Conservation (phyloP, 2,797 vertebrate species). For the Tragopan temminckii region DNA sequence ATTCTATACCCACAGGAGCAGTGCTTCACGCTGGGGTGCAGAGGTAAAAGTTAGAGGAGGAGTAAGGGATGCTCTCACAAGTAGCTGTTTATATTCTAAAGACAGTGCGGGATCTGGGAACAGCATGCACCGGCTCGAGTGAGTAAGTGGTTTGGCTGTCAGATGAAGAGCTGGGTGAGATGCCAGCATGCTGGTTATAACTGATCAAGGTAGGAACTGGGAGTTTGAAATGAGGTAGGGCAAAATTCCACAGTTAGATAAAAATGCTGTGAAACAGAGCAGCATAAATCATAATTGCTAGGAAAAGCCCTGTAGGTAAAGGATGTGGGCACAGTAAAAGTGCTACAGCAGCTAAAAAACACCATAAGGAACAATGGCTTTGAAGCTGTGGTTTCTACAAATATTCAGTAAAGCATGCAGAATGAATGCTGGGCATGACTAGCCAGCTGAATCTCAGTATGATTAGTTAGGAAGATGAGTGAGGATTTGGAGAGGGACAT, state of each 20-base stretch:
- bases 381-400: slow-evolving; percentile 35
- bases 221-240: slow-evolving; percentile 16
- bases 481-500: slow-evolving; percentile 34
- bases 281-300: neutral
- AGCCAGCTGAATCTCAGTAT: slow-evolving; percentile 20
- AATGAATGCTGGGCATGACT: slow-evolving; percentile 45
- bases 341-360: slow-evolving; percentile 39
- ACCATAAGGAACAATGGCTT: neutral
- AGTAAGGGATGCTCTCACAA: neutral
- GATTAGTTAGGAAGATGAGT: slow-evolving; percentile 1
- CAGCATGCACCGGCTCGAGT: neutral
- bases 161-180: slow-evolving; percentile 31
- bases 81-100: neutral
- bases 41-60: neutral
- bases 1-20: neutral
- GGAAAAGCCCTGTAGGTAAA: slow-evolving; percentile 45
- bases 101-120: neutral
- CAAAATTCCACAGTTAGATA: slow-evolving; percentile 34
- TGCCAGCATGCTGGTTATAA: neutral
- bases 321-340: slow-evolving; percentile 45
- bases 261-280: slow-evolving; percentile 2
- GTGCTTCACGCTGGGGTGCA: neutral
- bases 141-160: slow-evolving; percentile 31
- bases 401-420: slow-evolving; percentile 21
- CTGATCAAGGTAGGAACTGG: slow-evolving; percentile 3